Evolutionary conservation across 1,140 invertebrate species (phyloP), one percentile per base, ranked within the genome.

Genomic region (Tetranychus urticae): DNA sequence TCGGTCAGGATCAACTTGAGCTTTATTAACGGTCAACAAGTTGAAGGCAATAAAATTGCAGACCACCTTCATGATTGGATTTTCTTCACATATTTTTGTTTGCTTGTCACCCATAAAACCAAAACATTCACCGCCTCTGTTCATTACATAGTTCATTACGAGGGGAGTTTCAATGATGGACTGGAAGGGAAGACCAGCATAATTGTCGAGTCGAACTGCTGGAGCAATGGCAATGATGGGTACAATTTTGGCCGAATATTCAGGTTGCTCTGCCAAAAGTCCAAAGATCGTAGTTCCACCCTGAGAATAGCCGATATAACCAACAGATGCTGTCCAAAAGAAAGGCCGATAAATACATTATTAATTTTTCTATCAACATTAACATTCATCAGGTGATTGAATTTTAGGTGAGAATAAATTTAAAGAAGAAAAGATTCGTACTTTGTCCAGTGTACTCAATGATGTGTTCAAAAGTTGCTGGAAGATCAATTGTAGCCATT

Each of bases 401-500:
- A 47, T 31, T 52, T 33, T 8, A 13, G 5, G 8, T 4, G 31
- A 23, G n/a, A 52, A 52, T 52, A 52, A 52, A 50, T 6, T 6
- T n/a, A 33, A 52, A 52, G 5, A n/a, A 13, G 10, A 3, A 12
- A 7, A 31, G 0, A 35, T 3, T 34, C 35, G 1, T 23, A 57
- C 50, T 64, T 55, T 76, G 70, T 1, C 70, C 68, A 0, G 81
- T 81, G 1, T 58, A 63, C 45, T 78, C 74, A 39, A 82, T 64
- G 4, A 82, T 74, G 61, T 77, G 77, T 65, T 83, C 77, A 23
- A 86, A 76, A 67, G 79, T 77, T 0, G 82, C 78, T 39, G 83
- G 81, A 31, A 83, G 62, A 68, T 86, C 84, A 63, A 79, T 78
- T 48, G 77, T 71, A 56, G 81, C 83, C 74, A 86, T 84, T 72